Base-by-base conservation (phyloP, 1,140 invertebrate species). In the Bombus pyrosoma region DNA sequence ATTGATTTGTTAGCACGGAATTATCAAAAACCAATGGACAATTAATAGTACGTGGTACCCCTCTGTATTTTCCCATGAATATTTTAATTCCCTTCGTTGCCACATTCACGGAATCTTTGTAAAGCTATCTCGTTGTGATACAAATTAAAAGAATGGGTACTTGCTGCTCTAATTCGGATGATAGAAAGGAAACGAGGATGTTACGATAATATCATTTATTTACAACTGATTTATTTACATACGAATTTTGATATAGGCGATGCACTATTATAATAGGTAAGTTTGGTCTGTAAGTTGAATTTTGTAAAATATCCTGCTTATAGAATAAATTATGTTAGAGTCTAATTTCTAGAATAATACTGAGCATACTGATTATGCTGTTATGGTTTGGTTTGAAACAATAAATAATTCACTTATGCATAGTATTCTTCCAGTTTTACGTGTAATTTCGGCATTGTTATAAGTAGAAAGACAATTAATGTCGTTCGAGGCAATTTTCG, bases 201-300 rank as follows among this genome's bases (percentile, higher is more conserved):
- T 18, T 53, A 22, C 5, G 47, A 53, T 53, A 22, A 53, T 53
- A 32, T 8, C 6, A 69, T 86, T 43, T 83, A 83, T 83, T 71
- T 86, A 76, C 53, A 86, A 34, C 12, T 69, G 62, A 71, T 69
- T 43, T 74, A 80, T 85, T 43, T 80, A 85, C 68, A 84, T 37
- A 39, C 18, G 37, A 77, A 9, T n/a, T 53, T 22, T 72, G n/a
- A 72, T 62, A 84, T 32, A 66, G 41, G 32, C 28, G 43, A 3
- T 83, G 73, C 18, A 68, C 13, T 39, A 39, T 37, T n/a, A 43
- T 82, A 4, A 82, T 75, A 78, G 34, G 25, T 68, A 68, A 18
- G 39, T 25, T 68, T 57, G 32, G 2, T 76, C 59, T 83, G n/a
- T 25, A 37, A 57, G n/a, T 71, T 6, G 10, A 77, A 84, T 84